phyloP scores from a whole-genome alignment of 2,888 invertebrate genomes.

The Protula sp. region DNA sequence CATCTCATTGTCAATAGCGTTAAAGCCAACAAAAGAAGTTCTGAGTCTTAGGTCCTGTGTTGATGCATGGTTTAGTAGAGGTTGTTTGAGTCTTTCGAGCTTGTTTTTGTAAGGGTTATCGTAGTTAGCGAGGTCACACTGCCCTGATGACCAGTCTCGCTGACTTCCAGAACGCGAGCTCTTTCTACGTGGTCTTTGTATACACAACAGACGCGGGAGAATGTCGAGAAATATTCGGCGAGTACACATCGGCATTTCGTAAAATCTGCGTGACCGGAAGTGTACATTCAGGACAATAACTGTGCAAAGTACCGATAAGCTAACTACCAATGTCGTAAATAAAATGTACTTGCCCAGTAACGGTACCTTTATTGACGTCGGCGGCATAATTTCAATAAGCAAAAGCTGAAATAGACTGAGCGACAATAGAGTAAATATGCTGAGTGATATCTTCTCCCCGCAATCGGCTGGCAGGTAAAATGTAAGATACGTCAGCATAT shows the following conservation, averaged over 20 bases:
- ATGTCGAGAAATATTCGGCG: conserved; percentile 90
- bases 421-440: conserved; percentile 25
- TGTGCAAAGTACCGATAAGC: conserved; percentile 91
- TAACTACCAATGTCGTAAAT: conserved; percentile 97
- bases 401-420: conserved; percentile 95
- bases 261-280: conserved; percentile 85
- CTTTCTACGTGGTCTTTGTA: conserved; percentile 67
- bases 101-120: conserved; percentile 19
- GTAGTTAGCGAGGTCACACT: conserved; percentile 19
- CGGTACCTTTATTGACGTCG: conserved; percentile 91
- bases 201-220: conserved; percentile 82
- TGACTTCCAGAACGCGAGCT: neutral
- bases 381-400: conserved; percentile 95
- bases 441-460: conserved; percentile 80
- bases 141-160: conserved; percentile 9
- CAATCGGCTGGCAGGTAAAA: conserved; percentile 97
- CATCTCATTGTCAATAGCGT: neutral
- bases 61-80: too few species aligned
- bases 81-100: too few species aligned
- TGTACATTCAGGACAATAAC: conserved; percentile 95
- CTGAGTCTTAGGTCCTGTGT: neutral
- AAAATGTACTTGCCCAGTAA: conserved; percentile 85
- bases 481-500: conserved; percentile 89
- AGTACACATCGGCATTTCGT: conserved; percentile 96
- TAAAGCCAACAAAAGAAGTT: neutral